Evolutionary conservation across 2,888 invertebrate genomes (phyloP).

Genomic region (Hemaris fuciformis): DNA sequence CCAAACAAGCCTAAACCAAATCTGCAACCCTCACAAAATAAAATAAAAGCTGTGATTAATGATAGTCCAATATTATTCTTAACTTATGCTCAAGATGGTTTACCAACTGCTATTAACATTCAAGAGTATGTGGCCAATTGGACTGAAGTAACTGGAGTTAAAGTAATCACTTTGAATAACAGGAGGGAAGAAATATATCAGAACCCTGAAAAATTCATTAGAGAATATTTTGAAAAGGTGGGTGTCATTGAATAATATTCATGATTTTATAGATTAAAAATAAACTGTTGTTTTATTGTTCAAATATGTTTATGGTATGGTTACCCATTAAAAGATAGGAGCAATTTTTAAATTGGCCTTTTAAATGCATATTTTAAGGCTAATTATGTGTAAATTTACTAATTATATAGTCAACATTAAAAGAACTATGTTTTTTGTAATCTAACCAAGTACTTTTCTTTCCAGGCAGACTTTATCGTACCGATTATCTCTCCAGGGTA

Average conservation of each 20-base stretch:
- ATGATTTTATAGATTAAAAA: no score
- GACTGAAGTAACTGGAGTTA: slow-evolving; percentile 61
- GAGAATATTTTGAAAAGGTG: slow-evolving; percentile 81
- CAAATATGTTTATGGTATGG: no score
- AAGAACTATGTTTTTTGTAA: no score
- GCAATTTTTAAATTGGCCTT: no score
- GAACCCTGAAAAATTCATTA: slow-evolving; percentile 79
- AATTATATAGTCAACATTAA: no score
- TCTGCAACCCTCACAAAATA: slow-evolving; percentile 34
- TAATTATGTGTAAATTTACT: no score
- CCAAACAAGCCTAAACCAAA: slow-evolving; percentile 50
- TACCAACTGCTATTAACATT: slow-evolving; percentile 68
- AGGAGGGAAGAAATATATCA: slow-evolving; percentile 74
- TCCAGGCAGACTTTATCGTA: slow-evolving; percentile 79
- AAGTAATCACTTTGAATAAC: slow-evolving; percentile 70
- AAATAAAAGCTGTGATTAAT: slow-evolving; percentile 43
- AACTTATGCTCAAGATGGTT: slow-evolving; percentile 79
- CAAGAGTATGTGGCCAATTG: slow-evolving; percentile 71
- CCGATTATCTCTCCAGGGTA: slow-evolving; percentile 80
- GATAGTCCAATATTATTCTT: slow-evolving; percentile 69
- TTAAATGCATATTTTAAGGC: no score
- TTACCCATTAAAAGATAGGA: no score
- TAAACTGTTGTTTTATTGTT: no score
- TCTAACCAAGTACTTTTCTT: no score
- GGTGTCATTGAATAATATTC: slow-evolving; percentile 12